Conservation (phyloP, 2,113 vertebrate species). For the Myiozetetes cayanensis region DNA sequence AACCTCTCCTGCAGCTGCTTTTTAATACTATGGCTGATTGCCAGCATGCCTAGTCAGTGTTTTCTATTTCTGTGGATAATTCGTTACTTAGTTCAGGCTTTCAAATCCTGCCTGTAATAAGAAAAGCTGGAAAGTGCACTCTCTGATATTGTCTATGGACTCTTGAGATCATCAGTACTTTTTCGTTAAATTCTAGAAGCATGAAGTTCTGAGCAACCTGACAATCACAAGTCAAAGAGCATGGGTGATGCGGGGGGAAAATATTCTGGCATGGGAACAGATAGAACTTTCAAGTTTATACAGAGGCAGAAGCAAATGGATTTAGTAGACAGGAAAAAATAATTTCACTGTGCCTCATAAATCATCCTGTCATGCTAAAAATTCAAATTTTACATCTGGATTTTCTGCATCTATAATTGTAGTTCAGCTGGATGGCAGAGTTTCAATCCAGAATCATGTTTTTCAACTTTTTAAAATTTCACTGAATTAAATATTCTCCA, state of each 20-base stretch:
- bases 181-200: background rate
- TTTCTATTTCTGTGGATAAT: background rate
- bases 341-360: background rate
- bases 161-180: background rate
- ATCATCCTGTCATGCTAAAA: background rate
- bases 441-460: background rate
- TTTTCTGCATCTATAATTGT: background rate
- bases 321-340: background rate
- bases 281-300: background rate
- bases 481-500: background rate
- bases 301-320: background rate
- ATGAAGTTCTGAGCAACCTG: background rate
- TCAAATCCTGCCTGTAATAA: background rate
- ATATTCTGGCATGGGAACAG: background rate
- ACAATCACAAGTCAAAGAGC: background rate
- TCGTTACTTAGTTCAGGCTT: background rate
- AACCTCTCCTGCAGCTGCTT: background rate
- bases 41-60: background rate
- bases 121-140: background rate
- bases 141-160: background rate
- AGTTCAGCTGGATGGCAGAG: background rate
- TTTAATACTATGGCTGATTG: background rate
- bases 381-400: background rate
- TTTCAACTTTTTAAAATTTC: background rate
- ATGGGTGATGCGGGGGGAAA: fast-evolving